phyloP scores from a whole-genome alignment of 2,888 invertebrate species.

The Parthenolecanium corni region DNA sequence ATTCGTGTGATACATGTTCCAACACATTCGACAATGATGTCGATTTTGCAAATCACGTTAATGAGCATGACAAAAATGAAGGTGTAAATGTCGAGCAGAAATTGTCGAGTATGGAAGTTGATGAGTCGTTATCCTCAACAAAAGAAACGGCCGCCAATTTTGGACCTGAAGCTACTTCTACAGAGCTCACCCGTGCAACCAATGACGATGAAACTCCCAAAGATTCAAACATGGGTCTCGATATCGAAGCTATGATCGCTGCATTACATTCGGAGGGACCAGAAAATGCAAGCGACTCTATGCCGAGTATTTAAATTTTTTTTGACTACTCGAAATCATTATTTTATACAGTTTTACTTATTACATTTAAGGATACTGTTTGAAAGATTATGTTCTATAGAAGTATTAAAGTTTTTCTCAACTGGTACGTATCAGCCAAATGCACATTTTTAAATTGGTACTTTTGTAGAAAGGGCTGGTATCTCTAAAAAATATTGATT shows the following conservation, averaged over 20 bases:
- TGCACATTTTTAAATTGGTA: too few relatives aligned
- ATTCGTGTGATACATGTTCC: constrained; percentile 16
- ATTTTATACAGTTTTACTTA: not conserved
- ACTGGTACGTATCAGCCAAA: not conserved
- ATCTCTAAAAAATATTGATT: too few relatives aligned
- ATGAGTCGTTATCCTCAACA: not conserved
- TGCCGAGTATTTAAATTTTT: constrained; percentile 17
- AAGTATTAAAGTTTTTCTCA: not conserved
- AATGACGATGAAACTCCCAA: constrained; percentile 16
- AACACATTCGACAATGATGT: constrained; percentile 12
- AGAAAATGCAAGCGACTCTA: constrained; percentile 11
- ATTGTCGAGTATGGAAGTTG: not conserved
- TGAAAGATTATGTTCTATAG: not conserved
- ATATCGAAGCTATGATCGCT: constrained; percentile 32
- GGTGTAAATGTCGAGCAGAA: not conserved
- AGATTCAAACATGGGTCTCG: constrained; percentile 22
- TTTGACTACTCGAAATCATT: not conserved
- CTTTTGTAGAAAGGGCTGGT: too few relatives aligned
- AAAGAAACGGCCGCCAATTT: not conserved
- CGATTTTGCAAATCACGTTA: constrained; percentile 13
- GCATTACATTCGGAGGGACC: constrained; percentile 31
- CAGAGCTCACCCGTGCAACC: not conserved
- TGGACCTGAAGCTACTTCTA: not conserved
- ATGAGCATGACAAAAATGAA: constrained; percentile 3
- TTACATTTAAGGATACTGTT: not conserved